Evolutionary conservation across 1,140 invertebrate genomes (phyloP).

Genomic region (Rhopalosiphum maidis): DNA sequence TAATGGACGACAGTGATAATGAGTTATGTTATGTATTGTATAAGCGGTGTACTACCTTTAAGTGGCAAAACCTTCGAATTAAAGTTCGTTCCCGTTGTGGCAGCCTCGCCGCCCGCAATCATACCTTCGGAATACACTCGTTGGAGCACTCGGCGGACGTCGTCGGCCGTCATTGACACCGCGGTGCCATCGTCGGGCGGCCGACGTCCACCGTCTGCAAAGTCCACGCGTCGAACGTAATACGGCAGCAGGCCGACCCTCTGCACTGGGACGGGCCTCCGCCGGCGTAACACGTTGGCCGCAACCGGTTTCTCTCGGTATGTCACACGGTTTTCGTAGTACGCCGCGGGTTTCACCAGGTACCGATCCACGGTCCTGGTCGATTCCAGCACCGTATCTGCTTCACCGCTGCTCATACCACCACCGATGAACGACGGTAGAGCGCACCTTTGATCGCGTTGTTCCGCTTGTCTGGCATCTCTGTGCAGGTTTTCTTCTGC

Average conservation of each 20-base stretch:
- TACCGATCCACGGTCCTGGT: neutral
- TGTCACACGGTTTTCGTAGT: neutral
- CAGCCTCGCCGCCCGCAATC: neutral
- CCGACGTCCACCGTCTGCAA: neutral
- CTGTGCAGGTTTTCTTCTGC: no score
- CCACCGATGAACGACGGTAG: neutral
- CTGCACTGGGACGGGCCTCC: neutral
- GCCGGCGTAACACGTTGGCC: neutral
- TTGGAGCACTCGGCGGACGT: neutral
- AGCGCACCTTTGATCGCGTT: neutral
- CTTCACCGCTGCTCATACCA: neutral
- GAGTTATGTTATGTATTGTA: neutral
- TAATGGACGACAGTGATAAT: no score
- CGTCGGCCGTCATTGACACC: neutral
- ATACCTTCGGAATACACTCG: neutral
- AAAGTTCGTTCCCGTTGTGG: neutral
- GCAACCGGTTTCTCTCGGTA: neutral
- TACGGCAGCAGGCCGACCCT: neutral
- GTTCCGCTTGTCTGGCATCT: neutral
- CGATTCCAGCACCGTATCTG: neutral
- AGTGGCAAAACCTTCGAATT: no score
- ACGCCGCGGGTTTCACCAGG: neutral
- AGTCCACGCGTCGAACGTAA: neutral
- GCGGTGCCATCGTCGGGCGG: neutral
- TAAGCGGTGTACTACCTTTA: neutral